A percentile compares a stretch with the other conserved stretches of the same genome.
These are phyloP conservation scores for Seriola aureovittata DNA, from an alignment of 2,113 vertebrate genomes.

Conservation along the genomic window DNA sequence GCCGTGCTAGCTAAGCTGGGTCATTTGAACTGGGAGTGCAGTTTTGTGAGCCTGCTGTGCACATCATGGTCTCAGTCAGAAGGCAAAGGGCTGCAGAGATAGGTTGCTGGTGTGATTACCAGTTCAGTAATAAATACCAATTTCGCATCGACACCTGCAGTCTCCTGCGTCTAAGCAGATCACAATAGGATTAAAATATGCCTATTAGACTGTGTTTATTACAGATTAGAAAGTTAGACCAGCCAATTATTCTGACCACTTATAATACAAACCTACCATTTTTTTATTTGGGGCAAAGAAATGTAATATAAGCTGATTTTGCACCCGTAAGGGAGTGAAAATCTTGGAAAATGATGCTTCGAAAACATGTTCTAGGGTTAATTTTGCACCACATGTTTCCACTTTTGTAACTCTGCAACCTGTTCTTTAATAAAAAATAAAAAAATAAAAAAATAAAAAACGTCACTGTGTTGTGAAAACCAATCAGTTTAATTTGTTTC, in stretches of 20 bases:
- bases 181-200: slow-evolving; percentile 73
- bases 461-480: not conserved
- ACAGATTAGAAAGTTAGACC: slow-evolving; percentile 70
- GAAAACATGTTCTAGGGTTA: not conserved
- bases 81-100: slow-evolving; percentile 82
- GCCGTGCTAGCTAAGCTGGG: slow-evolving; percentile 92
- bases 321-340: not conserved
- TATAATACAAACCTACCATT: not conserved
- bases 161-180: slow-evolving; percentile 65
- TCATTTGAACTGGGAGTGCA: slow-evolving; percentile 90
- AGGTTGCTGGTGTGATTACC: slow-evolving; percentile 88
- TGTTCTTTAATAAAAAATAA: not conserved
- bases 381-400: not conserved
- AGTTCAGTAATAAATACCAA: slow-evolving; percentile 86
- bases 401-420: slow-evolving; percentile 1
- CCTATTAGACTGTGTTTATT: slow-evolving; percentile 73
- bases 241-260: slow-evolving; percentile 46
- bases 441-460: slow-evolving; percentile 1
- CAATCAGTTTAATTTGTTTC: slow-evolving; percentile 43
- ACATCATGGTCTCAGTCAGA: slow-evolving; percentile 82
- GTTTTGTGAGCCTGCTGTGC: slow-evolving; percentile 90
- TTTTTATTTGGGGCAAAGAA: not conserved
- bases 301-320: slow-evolving; percentile 6
- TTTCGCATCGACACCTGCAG: slow-evolving; percentile 85
- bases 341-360: not conserved